phyloP scores from a whole-genome alignment of 2,888 invertebrate species.

The Meiosimyza decipiens region DNA sequence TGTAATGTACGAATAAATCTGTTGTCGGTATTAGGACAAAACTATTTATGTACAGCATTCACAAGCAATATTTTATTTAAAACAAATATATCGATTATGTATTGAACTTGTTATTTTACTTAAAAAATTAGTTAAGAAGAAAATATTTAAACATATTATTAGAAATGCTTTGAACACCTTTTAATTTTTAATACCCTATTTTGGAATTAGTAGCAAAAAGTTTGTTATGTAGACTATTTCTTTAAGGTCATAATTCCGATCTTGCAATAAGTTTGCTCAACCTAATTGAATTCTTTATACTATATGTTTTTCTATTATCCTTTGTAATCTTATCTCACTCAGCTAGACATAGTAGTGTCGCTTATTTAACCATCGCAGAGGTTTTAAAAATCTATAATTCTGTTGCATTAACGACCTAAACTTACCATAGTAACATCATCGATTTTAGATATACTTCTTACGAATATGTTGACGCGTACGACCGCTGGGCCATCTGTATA shows the following conservation, averaged over 20 bases:
- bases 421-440: conserved; percentile 99
- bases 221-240: too few relatives aligned
- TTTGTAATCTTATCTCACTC: background rate
- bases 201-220: too few relatives aligned
- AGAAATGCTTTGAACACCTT: too few relatives aligned
- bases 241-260: too few relatives aligned
- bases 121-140: conserved; percentile 38
- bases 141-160: conserved; percentile 37
- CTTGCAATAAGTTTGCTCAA: too few relatives aligned
- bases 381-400: conserved; percentile 21
- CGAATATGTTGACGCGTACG: conserved; percentile 98
- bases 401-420: conserved; percentile 56
- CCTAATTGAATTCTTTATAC: too few relatives aligned
- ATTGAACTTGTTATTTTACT: conserved; percentile 24
- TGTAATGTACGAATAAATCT: conserved; percentile 2
- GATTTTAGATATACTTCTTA: conserved; percentile 98
- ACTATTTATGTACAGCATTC: conserved; percentile 37
- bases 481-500: conserved; percentile 90
- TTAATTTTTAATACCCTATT: too few relatives aligned
- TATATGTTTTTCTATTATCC: conserved; percentile 50
- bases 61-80: conserved; percentile 32
- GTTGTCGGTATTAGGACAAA: conserved; percentile 9
- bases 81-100: conserved; percentile 21
- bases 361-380: conserved; percentile 20
- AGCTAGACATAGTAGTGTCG: background rate